Percentiles rank a stretch among this genome's conserved stretches.
Conservation (phyloP, 2,888 invertebrate species). For the Gymnosoma rotundatum region DNA sequence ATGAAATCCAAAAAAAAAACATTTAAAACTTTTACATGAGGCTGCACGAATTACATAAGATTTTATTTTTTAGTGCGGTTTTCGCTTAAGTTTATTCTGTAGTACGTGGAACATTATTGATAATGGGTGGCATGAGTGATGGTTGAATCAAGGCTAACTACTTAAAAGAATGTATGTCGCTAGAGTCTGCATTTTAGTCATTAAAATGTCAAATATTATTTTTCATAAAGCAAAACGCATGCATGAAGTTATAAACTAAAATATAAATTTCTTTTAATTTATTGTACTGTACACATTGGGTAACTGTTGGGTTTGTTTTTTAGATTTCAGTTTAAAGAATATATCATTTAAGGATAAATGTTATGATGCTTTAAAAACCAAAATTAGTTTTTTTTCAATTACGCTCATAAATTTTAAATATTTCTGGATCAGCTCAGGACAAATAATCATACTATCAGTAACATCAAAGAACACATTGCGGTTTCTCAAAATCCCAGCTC, state of each 20-base stretch:
- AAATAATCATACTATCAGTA: no score
- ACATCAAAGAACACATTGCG: no score
- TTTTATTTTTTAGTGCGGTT: constrained; percentile 6
- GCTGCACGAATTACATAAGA: constrained; percentile 67
- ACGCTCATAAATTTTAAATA: no score
- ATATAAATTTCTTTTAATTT: constrained; percentile 5
- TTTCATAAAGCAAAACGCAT: constrained; percentile 53
- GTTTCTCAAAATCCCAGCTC: no score
- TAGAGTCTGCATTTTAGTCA: constrained; percentile 16
- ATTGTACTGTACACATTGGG: neutral
- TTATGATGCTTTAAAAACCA: no score
- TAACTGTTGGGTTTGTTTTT: no score
- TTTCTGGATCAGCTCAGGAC: no score
- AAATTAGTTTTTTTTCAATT: no score
- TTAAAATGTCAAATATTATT: constrained; percentile 64
- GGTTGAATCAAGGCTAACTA: neutral
- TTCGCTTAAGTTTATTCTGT: constrained; percentile 23
- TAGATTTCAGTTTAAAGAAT: no score
- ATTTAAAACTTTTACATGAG: constrained; percentile 56
- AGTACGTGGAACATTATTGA: constrained; percentile 49
- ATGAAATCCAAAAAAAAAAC: constrained; percentile 27
- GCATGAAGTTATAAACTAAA: constrained; percentile 38
- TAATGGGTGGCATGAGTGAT: constrained; percentile 60
- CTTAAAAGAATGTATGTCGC: constrained; percentile 1
- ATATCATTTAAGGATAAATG: no score